Percentiles rank a stretch among this genome's conserved stretches.
These are phyloP conservation scores for Drosophila emarginata DNA, from an alignment of 2,888 invertebrate species.

Conservation along the genomic window DNA sequence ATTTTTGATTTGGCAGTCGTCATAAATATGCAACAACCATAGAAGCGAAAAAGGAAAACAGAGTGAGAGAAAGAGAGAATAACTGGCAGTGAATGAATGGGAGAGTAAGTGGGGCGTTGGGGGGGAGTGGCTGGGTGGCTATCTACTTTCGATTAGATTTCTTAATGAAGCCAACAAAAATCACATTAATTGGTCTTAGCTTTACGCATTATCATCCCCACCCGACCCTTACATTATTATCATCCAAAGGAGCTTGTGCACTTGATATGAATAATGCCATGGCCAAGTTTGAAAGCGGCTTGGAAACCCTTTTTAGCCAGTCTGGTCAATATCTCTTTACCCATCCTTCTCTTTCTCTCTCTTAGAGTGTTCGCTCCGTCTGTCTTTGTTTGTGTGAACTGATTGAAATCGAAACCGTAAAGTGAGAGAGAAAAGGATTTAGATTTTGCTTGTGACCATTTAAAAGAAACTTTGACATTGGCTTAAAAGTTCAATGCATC, in stretches of 20 bases:
- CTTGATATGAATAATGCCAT: slow-evolving; percentile 24
- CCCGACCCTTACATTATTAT: too few relatives aligned
- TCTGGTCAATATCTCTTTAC: slow-evolving; percentile 4
- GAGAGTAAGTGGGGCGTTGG: slow-evolving; percentile 16
- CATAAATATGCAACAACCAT: slow-evolving; percentile 66
- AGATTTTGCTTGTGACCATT: slow-evolving; percentile 14
- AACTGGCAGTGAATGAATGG: slow-evolving; percentile 12
- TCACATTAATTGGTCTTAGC: slow-evolving; percentile 54
- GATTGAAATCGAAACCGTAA: slow-evolving; percentile 69
- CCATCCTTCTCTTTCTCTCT: neutral
- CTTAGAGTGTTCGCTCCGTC: neutral
- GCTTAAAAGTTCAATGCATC: slow-evolving; percentile 64
- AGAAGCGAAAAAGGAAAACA: slow-evolving; percentile 22
- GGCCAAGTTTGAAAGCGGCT: slow-evolving; percentile 39
- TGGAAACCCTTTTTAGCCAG: neutral
- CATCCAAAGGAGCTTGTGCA: slow-evolving; percentile 2
- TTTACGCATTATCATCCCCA: slow-evolving; percentile 11
- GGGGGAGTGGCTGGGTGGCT: slow-evolving; percentile 23
- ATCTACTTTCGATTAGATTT: slow-evolving; percentile 43
- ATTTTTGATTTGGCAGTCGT: slow-evolving; percentile 73
- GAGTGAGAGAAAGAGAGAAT: neutral
- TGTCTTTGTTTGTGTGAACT: slow-evolving; percentile 40
- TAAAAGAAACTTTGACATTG: slow-evolving; percentile 55
- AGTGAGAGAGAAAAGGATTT: slow-evolving; percentile 49
- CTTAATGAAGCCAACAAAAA: slow-evolving; percentile 36